phyloP scores from a whole-genome alignment of 2,888 invertebrate genomes.

The Campopleginae sp. region DNA sequence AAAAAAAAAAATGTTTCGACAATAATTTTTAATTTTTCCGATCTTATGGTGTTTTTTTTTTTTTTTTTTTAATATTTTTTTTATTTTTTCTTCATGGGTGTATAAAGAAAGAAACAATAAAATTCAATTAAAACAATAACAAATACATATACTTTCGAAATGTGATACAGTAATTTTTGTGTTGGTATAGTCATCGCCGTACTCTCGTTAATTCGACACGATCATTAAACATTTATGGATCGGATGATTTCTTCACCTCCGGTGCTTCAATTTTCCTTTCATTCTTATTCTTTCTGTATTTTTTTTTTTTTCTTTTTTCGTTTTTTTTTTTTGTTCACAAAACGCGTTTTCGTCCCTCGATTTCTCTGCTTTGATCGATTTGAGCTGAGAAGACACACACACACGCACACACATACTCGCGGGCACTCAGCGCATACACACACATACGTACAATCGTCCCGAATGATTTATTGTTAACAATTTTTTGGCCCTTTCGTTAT shows the following conservation, averaged over 20 bases:
- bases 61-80: neutral
- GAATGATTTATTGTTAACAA: conserved; percentile 30
- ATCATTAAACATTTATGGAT: conserved; percentile 74
- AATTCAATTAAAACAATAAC: conserved; percentile 84
- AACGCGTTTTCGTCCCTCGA: conserved; percentile 52
- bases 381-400: conserved; percentile 25
- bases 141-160: conserved; percentile 84
- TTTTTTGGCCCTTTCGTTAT: conserved; percentile 13
- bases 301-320: conserved; percentile 56
- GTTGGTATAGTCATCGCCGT: conserved; percentile 75
- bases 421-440: conserved; percentile 2
- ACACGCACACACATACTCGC: conserved; percentile 8
- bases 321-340: neutral
- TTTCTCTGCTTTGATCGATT: conserved; percentile 31
- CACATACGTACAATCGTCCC: conserved; percentile 27
- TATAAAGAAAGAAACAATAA: conserved; percentile 60
- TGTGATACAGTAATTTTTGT: conserved; percentile 83
- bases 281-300: conserved; percentile 61
- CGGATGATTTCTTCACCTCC: conserved; percentile 74
- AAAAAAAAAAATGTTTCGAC: too few species aligned
- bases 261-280: conserved; percentile 66
- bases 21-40: too few species aligned
- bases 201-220: conserved; percentile 67
- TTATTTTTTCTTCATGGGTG: neutral
- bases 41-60: neutral